Percentiles rank a stretch among this genome's conserved stretches.
Evolutionary conservation across 2,113 vertebrate genomes (phyloP).

Genomic region (Centropristis striata): DNA sequence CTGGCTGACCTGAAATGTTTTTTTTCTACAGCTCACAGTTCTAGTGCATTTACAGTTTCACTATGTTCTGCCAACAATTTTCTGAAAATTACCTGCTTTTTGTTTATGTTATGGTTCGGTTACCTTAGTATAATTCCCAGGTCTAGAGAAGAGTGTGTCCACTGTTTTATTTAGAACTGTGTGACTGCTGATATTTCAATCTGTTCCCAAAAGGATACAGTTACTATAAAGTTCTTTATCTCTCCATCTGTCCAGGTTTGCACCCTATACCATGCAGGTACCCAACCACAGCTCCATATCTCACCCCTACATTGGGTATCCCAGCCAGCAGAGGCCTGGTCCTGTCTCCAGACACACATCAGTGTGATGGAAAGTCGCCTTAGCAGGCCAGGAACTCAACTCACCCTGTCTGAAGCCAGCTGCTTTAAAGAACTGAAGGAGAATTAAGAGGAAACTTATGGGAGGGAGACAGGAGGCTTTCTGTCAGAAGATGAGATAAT

Average conservation of each 20-base stretch:
- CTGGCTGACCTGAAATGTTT: no score
- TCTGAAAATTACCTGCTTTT: conserved; percentile 9
- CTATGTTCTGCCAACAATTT: conserved; percentile 4
- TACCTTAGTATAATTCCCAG: not conserved
- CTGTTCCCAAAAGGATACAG: conserved; percentile 13
- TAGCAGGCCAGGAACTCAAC: conserved; percentile 47
- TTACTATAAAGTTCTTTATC: conserved; percentile 11
- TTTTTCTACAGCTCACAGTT: not conserved
- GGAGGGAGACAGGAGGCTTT: conserved; percentile 54
- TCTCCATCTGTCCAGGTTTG: conserved; percentile 3
- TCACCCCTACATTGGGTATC: conserved; percentile 22
- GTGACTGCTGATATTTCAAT: not conserved
- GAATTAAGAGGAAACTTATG: conserved; percentile 65
- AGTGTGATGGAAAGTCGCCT: conserved; percentile 62
- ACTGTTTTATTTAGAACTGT: not conserved
- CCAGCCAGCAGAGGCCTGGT: conserved; percentile 26
- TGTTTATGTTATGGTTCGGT: conserved; percentile 9
- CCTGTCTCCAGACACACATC: conserved; percentile 51
- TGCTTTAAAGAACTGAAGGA: conserved; percentile 41
- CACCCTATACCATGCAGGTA: not conserved
- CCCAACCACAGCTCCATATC: conserved; percentile 21
- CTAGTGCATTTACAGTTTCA: not conserved
- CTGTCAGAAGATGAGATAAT: conserved; percentile 75
- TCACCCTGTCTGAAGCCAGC: conserved; percentile 56
- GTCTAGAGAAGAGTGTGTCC: not conserved